These are phyloP conservation scores for Xanthia togata DNA, from an alignment of 2,888 invertebrate species.

Conservation along the genomic window DNA sequence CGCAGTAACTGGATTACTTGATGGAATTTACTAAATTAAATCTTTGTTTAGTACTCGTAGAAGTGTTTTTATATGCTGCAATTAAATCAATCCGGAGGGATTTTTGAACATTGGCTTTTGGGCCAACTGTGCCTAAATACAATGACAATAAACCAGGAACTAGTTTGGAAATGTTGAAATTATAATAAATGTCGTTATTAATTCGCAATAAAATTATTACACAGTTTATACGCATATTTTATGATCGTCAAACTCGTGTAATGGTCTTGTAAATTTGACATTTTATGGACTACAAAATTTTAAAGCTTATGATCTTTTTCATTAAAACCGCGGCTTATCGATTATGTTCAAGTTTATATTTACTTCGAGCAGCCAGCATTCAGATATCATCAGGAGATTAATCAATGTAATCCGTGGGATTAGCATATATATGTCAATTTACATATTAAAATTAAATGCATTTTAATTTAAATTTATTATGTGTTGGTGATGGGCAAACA, in stretches of 20 bases:
- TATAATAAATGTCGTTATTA: conserved; percentile 77
- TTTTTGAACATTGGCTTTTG: conserved; percentile 43
- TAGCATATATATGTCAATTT: conserved; percentile 63
- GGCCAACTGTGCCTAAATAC: conserved; percentile 37
- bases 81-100: conserved; percentile 34
- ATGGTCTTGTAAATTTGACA: conserved; percentile 79
- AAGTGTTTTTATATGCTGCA: conserved; percentile 19
- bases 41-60: conserved; percentile 23
- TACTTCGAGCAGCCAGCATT: conserved; percentile 49
- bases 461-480: conserved; percentile 58
- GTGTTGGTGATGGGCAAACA: conserved; percentile 47
- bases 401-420: conserved; percentile 65
- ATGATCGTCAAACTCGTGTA: conserved; percentile 74
- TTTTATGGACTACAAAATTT: conserved; percentile 76
- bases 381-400: conserved; percentile 61
- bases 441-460: conserved; percentile 58
- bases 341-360: conserved; percentile 59
- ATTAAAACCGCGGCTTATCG: conserved; percentile 68
- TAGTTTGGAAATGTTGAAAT: conserved; percentile 64
- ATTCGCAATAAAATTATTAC: conserved; percentile 79
- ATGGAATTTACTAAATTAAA: conserved; percentile 60
- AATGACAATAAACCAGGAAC: conserved; percentile 63
- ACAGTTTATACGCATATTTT: conserved; percentile 76
- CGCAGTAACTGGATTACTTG: conserved; percentile 62
- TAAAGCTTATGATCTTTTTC: conserved; percentile 72